phyloP scores from a whole-genome alignment of 2,888 invertebrate species.

The Drosophila gaucha region DNA sequence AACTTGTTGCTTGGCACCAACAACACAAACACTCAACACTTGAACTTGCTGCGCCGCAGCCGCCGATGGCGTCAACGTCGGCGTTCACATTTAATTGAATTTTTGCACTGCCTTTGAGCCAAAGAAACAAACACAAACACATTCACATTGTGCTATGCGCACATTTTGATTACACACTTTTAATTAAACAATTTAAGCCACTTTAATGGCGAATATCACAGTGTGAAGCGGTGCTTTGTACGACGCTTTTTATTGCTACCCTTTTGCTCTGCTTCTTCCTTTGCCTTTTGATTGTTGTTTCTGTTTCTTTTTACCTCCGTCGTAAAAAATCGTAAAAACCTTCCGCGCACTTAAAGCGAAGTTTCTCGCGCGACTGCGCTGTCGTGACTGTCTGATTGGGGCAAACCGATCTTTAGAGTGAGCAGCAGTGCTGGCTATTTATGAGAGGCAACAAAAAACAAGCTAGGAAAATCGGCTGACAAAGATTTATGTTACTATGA shows the following conservation, averaged over 20 bases:
- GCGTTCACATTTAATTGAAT: constrained; percentile 37
- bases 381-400: constrained; percentile 57
- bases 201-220: constrained; percentile 25
- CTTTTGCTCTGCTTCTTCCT: constrained; percentile 45
- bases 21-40: constrained; percentile 50
- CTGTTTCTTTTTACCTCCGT: constrained; percentile 27
- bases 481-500: not conserved
- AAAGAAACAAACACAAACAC: constrained; percentile 7
- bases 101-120: constrained; percentile 43
- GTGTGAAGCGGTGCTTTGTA: constrained; percentile 17
- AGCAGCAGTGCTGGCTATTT: constrained; percentile 23
- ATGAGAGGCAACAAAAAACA: not conserved
- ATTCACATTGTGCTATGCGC: constrained; percentile 21
- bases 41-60: constrained; percentile 68
- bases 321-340: constrained; percentile 38
- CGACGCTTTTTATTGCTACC: constrained; percentile 47
- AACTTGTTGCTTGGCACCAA: constrained; percentile 33
- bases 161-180: constrained; percentile 42
- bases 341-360: constrained; percentile 54
- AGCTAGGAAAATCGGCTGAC: constrained; percentile 6
- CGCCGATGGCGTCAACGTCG: constrained; percentile 51
- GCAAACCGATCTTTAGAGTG: constrained; percentile 49
- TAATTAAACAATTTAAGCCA: constrained; percentile 32
- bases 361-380: constrained; percentile 68
- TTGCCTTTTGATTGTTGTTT: constrained; percentile 13